Conservation (phyloP, 2,797 vertebrate genomes). For the Diplodus puntazzo region DNA sequence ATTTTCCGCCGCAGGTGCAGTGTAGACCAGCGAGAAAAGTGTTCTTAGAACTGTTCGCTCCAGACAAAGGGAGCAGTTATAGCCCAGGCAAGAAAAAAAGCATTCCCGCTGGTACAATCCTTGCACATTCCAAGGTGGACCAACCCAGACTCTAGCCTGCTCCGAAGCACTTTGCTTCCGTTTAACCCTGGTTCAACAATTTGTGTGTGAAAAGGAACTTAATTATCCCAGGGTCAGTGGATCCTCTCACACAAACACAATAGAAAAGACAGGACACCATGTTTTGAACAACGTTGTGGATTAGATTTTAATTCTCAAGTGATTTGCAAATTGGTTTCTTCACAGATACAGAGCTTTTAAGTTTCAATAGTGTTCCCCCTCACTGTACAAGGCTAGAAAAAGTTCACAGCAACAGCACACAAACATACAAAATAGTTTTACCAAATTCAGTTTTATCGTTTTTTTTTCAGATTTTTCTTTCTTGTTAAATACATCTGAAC, state of each 20-base stretch:
- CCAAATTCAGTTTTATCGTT: constrained; percentile 85
- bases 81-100: no score
- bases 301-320: constrained; percentile 82
- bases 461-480: constrained; percentile 66
- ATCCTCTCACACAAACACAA: not conserved
- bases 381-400: constrained; percentile 88
- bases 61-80: no score
- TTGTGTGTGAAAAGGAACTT: no score
- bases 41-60: no score
- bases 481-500: constrained; percentile 91
- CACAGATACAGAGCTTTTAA: constrained; percentile 78
- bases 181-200: no score
- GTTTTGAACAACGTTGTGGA: constrained; percentile 61
- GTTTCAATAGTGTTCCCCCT: constrained; percentile 44
- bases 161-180: no score
- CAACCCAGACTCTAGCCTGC: no score
- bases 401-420: constrained; percentile 88
- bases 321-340: constrained; percentile 79
- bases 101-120: no score
- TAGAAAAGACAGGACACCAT: not conserved
- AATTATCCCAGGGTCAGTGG: no score
- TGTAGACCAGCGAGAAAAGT: no score
- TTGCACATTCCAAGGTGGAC: no score
- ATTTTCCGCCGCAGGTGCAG: no score
- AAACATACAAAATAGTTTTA: constrained; percentile 98